Evolutionary conservation across 1,140 invertebrate genomes (phyloP), one percentile per base, ranked within the genome.

Genomic region (Drosophila kepulauana): DNA sequence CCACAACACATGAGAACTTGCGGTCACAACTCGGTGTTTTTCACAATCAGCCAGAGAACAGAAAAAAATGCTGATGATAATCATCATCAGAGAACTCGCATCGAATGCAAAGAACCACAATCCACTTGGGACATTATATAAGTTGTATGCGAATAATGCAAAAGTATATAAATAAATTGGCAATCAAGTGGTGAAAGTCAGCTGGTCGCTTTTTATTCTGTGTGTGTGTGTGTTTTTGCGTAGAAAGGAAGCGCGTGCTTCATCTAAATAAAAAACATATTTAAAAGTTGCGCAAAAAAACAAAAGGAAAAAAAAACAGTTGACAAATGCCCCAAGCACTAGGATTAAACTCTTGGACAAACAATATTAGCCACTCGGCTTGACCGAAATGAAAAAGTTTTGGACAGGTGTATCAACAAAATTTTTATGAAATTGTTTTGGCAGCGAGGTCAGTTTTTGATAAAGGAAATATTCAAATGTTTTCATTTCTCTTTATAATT

Each of bases 61-160:
- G 11, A 54, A n/a, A 33, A n/a, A 38, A 56, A 57, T 6, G 15
- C 5, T 30, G 63, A 62, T 69, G 46, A 51, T 69, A 52, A 62
- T 52, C 28, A 69, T 61, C 33, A 69, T 61, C 33, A 30, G 10
- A 38, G 57, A 43, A 13, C 46, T 11, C 13, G n/a, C 30, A 2
- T 52, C 13, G 38, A 43, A 41, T 58, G 10, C 25, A 28, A 28
- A n/a, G 45, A 52, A 52, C 16, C 35, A 59, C 63, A 82, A 75
- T 61, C 70, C 75, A 79, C 69, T 81, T 64, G 79, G 66, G 75
- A 81, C 64, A 69, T 68, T 79, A 62, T 35, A 30, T 46, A 65
- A 13, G 35, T 57, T 30, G 43, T 33, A 61, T 48, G 30, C 7
- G 52, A 49, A 33, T 46, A 6, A 56, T 65, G 5, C 41, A n/a